These are phyloP conservation scores for Lepus europaeus DNA, from an alignment of 2,113 vertebrate species.

Conservation along the genomic window DNA sequence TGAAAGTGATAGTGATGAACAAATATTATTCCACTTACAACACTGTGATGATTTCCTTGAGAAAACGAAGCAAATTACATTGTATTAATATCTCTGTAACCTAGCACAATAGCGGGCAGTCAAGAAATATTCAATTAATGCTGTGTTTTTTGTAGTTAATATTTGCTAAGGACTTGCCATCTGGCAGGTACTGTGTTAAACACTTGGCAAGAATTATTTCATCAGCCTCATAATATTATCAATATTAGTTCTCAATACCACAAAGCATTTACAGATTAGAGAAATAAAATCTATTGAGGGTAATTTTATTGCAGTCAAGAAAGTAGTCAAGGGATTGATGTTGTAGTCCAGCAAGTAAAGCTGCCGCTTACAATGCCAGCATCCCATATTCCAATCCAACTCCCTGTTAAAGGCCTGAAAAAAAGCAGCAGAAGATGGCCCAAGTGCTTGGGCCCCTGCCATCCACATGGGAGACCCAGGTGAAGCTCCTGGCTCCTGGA, in stretches of 20 bases:
- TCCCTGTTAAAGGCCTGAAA: too few relatives aligned
- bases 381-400: too few relatives aligned
- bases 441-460: too few relatives aligned
- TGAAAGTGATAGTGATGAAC: neutral
- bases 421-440: too few relatives aligned
- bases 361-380: too few relatives aligned
- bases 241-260: neutral
- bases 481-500: too few relatives aligned
- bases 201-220: neutral
- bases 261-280: conserved; percentile 1
- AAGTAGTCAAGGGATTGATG: too few relatives aligned
- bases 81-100: neutral
- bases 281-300: conserved; percentile 17
- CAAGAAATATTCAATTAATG: conserved; percentile 54
- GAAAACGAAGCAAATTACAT: conserved; percentile 10
- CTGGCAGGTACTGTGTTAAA: conserved; percentile 32
- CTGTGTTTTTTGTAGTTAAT: neutral
- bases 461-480: too few relatives aligned
- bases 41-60: neutral
- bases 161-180: conserved; percentile 49
- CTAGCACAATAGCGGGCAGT: neutral
- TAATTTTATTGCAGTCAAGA: neutral
- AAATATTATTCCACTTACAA: neutral
- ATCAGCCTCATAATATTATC: neutral
- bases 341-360: too few relatives aligned